Base-by-base conservation (phyloP, 1,140 invertebrate genomes). In the Steinernema khuongi region DNA sequence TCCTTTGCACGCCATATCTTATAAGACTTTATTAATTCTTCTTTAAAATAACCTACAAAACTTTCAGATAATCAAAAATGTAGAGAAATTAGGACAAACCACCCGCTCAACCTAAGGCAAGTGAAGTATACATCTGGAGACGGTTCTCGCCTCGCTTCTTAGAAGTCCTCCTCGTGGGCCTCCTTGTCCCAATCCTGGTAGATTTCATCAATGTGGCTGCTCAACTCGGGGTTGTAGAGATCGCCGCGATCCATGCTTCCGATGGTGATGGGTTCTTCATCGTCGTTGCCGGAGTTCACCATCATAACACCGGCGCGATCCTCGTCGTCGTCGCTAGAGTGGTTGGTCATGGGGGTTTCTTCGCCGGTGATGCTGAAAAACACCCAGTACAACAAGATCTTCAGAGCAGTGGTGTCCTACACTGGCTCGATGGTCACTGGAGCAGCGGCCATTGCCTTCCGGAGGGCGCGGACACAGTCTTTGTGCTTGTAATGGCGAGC, bases 401-500 rank as follows among this genome's bases (percentile, higher is more conserved):
- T 60, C 50, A 26, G 19, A 7, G 50, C 14, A 26, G 4, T 60
- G 50, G 11, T 60, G 7, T 17, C 50, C 11, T 60, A 7, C 50
- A n/a, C 26, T 4, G 50, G 50, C 4, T 14, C 26, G 50, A 60
- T n/a, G n/a, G n/a, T n/a, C n/a, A n/a, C n/a, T n/a, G n/a, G n/a
- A n/a, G n/a, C n/a, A n/a, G n/a, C n/a, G n/a, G n/a, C n/a, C n/a
- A n/a, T n/a, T n/a, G n/a, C 50, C 50, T 60, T 60, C 50, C 26
- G 14, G 14, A 60, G 22, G 26, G 50, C 50, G 11, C 50, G 50
- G 19, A 22, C 50, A 22, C 50, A 60, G 14, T 60, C 28, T 74
- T 77, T n/a, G 71, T 72, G 80, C 31, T 79, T 60, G 74, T 85
- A 85, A 2, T 68, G 50, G n/a, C 77, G 31, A 2, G 84, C 83